Evolutionary conservation across 2,797 vertebrate genomes (phyloP).

Genomic region (Mionectes olivaceus): DNA sequence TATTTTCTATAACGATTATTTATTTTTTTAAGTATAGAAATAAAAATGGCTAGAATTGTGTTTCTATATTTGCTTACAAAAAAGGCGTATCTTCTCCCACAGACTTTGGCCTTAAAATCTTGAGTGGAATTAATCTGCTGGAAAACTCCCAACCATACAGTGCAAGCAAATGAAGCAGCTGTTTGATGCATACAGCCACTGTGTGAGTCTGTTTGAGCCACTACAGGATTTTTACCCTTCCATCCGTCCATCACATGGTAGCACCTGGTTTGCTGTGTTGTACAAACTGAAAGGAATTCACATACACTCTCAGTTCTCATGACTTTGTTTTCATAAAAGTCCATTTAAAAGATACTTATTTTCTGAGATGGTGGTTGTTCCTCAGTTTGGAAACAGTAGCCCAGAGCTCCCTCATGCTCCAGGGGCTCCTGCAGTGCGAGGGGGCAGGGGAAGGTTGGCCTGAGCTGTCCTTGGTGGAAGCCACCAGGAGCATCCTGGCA

Average conservation of each 20-base stretch:
- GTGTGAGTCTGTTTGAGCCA: too few species aligned
- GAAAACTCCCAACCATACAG: background rate
- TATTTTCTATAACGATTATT: background rate
- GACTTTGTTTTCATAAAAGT: background rate
- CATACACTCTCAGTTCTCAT: background rate
- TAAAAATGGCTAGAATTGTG: background rate
- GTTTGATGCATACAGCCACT: background rate
- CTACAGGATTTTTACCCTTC: background rate
- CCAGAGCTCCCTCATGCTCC: background rate
- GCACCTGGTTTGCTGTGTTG: fast-evolving
- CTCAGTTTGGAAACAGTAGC: background rate
- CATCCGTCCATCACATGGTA: fast-evolving
- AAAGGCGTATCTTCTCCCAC: fast-evolving
- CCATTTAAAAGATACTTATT: background rate
- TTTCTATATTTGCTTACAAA: background rate
- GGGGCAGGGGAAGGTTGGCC: too few species aligned
- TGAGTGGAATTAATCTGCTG: background rate
- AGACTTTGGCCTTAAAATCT: background rate
- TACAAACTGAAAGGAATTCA: background rate
- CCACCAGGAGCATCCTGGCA: background rate
- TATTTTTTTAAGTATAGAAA: background rate
- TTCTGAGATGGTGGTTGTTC: background rate
- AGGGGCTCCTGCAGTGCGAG: background rate
- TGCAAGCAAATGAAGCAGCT: background rate
- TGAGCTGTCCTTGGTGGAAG: background rate